Evolutionary conservation across 2,888 invertebrate species (phyloP), one percentile per base, ranked within the genome.

Genomic region (Malachius bipustulatus): DNA sequence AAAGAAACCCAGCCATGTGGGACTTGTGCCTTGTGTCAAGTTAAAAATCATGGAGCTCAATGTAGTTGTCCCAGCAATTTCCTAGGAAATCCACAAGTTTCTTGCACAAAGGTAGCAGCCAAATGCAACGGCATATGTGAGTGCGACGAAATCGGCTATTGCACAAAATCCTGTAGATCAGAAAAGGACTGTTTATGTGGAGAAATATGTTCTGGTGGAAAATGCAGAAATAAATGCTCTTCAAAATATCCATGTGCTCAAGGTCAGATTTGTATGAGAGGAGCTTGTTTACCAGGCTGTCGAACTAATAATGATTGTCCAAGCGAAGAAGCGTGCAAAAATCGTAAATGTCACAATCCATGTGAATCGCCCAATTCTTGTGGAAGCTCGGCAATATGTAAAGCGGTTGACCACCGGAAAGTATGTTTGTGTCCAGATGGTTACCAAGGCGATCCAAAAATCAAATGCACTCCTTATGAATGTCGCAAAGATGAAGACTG

Each of bases 351-450:
- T 51, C 64, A 72, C 30, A 71, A 79, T 59, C 77, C 83, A 28
- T 85, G 84, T 51, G 60, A 66, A 41, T 65, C 71, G 42, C 69
- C 72, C 29, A 66, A 69, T 10, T 76, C 82, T 1, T 90, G 90
- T 49, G 89, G 89, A 3, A 73, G 72, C 45, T 80, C 83, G 55
- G 85, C 90, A 0, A 55, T 82, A 2, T 90, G 90, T 54, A 72
- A 76, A 43, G 75, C 83, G 0, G 75, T 79, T 2, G 79, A 82
- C 45, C 90, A 89, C 59, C 72, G 82, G 27, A 79, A 84, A 29
- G 72, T 90, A 3, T 91, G 91, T 55, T 71, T 84, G 38, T 91
- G 91, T 54, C 85, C 87, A 1, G 83, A 84, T 52, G 87, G 89
- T 10, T 84, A 71, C 53, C 80, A 80, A 45, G 87, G 87, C 1